Conservation (phyloP, 2,113 vertebrate species). For the Origma solitaria region DNA sequence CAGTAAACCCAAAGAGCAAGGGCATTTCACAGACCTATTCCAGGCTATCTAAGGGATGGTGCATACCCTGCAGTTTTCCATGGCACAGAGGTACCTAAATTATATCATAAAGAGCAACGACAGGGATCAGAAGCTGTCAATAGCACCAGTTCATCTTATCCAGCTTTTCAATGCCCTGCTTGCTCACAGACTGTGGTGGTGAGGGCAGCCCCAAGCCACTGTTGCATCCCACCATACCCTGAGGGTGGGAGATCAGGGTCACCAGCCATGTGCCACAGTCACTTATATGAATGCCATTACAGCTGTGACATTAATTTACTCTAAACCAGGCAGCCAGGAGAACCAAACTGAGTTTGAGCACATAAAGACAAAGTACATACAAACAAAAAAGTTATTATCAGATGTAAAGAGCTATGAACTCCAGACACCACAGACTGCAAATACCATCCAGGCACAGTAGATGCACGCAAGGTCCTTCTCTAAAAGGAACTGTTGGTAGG, state of each 20-base stretch:
- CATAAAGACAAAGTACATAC: not conserved
- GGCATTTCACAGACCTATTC: not conserved
- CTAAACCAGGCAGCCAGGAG: not conserved
- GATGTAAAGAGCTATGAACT: not conserved
- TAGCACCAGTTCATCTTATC: not conserved
- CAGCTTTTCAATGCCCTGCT: not conserved
- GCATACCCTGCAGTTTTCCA: not conserved
- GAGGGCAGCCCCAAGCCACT: not conserved
- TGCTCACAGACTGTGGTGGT: not conserved
- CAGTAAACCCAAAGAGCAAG: not conserved
- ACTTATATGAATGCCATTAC: not conserved
- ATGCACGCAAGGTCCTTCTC: not conserved
- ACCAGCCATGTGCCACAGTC: accelerated
- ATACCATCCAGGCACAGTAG: not conserved
- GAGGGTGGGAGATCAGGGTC: not conserved
- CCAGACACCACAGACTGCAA: not conserved
- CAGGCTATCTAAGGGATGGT: not conserved
- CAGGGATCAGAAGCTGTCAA: not conserved
- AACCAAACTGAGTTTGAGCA: not conserved
- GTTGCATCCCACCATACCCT: not conserved
- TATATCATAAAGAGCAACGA: not conserved
- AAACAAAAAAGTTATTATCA: not conserved
- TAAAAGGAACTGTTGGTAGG: not conserved
- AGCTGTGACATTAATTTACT: not conserved
- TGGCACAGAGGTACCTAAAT: not conserved